Evolutionary conservation across 2,888 invertebrate species (phyloP).

Genomic region (Trissolcus japonicus): DNA sequence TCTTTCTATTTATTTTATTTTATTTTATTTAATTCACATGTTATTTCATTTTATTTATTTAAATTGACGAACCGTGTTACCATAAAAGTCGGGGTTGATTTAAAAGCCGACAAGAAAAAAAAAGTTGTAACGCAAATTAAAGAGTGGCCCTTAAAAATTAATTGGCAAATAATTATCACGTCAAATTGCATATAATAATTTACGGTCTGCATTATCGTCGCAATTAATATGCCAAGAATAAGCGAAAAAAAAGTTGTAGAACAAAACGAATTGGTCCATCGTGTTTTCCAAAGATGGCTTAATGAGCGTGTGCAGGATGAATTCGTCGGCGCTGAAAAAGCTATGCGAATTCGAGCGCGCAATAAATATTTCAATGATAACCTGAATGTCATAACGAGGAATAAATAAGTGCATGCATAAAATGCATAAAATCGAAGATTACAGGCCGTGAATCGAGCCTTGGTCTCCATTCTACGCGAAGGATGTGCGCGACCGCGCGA

Average conservation of each 20-base stretch:
- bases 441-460: slow-evolving; percentile 55
- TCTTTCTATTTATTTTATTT: too few species aligned
- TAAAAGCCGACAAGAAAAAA: too few species aligned
- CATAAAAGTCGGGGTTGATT: too few species aligned
- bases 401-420: slow-evolving; percentile 54
- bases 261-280: not conserved
- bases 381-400: slow-evolving; percentile 55
- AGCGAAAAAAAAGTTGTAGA: not conserved
- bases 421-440: slow-evolving; percentile 55
- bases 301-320: slow-evolving; percentile 16
- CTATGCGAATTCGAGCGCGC: slow-evolving; percentile 11
- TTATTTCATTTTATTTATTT: too few species aligned
- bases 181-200: not conserved
- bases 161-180: not conserved
- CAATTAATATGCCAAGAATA: slow-evolving; percentile 3
- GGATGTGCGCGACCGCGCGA: slow-evolving; percentile 25
- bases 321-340: slow-evolving; percentile 16
- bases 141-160: not conserved
- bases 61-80: too few species aligned
- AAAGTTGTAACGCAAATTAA: too few species aligned
- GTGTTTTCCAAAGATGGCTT: slow-evolving; percentile 18
- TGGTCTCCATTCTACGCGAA: slow-evolving; percentile 60
- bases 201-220: not conserved
- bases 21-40: too few species aligned
- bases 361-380: slow-evolving; percentile 52